These are phyloP conservation scores for Pseudois nayaur DNA, from an alignment of 2,113 vertebrate genomes.

Conservation along the genomic window DNA sequence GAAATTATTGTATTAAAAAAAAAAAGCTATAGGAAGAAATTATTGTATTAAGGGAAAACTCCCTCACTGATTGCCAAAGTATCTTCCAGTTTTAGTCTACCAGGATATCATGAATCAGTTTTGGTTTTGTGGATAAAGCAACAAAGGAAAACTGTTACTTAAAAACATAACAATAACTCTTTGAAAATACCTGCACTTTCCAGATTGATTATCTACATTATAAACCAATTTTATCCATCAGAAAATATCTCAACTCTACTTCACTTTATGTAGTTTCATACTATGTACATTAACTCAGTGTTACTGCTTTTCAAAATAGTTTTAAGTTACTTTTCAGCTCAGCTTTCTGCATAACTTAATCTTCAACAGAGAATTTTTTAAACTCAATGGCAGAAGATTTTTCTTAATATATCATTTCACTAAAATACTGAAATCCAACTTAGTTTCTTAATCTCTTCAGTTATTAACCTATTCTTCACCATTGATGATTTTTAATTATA, in stretches of 20 bases:
- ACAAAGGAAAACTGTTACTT: background rate
- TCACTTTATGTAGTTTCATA: background rate
- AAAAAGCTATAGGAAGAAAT: background rate
- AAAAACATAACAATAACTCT: background rate
- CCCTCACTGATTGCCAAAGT: background rate
- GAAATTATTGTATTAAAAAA: background rate
- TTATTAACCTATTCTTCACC: background rate
- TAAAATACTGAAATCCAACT: background rate
- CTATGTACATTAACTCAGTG: background rate
- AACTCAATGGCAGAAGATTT: background rate
- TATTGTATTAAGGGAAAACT: background rate
- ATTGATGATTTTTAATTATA: background rate
- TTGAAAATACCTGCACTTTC: background rate
- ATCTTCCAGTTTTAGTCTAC: background rate
- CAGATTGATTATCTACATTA: background rate
- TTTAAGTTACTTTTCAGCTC: background rate
- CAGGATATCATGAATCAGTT: background rate
- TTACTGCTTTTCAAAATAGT: background rate
- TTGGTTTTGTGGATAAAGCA: background rate
- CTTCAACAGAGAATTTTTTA: background rate
- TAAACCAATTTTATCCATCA: background rate
- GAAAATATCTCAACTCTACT: background rate
- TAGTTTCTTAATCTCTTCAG: background rate
- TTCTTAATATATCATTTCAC: background rate
- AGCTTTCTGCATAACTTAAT: constrained; percentile 5